A percentile compares a stretch with the other conserved stretches of the same genome.
Evolutionary conservation across 2,797 vertebrate genomes (phyloP).

Genomic region (Phylloscopus collybita): DNA sequence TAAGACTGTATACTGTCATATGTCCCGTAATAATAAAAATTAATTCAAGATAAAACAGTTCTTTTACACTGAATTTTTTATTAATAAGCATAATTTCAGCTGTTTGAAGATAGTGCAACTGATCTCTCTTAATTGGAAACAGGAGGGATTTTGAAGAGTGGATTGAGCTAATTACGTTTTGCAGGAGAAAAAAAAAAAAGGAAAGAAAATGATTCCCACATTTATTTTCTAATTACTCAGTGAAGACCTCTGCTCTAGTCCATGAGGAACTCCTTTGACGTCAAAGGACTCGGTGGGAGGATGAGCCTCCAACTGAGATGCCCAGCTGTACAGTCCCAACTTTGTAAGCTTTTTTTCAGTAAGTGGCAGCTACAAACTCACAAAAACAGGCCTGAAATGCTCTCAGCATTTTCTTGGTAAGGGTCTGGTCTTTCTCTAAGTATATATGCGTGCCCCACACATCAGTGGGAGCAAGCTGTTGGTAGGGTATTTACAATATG

Average conservation of each 20-base stretch:
- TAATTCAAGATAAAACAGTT: slow-evolving; percentile 61
- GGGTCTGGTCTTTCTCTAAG: neutral
- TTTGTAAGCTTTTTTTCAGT: slow-evolving; percentile 11
- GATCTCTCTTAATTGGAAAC: slow-evolving; percentile 68
- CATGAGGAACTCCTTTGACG: slow-evolving; percentile 60
- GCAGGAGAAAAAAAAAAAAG: neutral
- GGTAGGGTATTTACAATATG: neutral
- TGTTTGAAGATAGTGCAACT: slow-evolving; percentile 64
- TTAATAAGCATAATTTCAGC: slow-evolving; percentile 62
- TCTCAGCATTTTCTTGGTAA: neutral
- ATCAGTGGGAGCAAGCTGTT: slow-evolving; percentile 19
- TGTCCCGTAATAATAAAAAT: slow-evolving; percentile 52
- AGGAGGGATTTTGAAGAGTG: slow-evolving; percentile 64
- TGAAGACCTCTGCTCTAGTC: slow-evolving; percentile 60
- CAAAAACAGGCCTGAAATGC: neutral
- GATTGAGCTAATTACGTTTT: slow-evolving; percentile 67
- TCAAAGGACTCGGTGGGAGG: slow-evolving; percentile 40
- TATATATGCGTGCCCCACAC: neutral
- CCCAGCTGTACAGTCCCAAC: neutral
- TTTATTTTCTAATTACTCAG: slow-evolving; percentile 69
- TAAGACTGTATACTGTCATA: slow-evolving; percentile 35
- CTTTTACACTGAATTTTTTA: slow-evolving; percentile 60
- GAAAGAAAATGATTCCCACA: slow-evolving; percentile 62
- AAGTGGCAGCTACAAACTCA: neutral
- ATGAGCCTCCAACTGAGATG: slow-evolving; percentile 39